Conservation (phyloP, 37 sponge, comb jelly and placozoan species). For the Beroe ovata region DNA sequence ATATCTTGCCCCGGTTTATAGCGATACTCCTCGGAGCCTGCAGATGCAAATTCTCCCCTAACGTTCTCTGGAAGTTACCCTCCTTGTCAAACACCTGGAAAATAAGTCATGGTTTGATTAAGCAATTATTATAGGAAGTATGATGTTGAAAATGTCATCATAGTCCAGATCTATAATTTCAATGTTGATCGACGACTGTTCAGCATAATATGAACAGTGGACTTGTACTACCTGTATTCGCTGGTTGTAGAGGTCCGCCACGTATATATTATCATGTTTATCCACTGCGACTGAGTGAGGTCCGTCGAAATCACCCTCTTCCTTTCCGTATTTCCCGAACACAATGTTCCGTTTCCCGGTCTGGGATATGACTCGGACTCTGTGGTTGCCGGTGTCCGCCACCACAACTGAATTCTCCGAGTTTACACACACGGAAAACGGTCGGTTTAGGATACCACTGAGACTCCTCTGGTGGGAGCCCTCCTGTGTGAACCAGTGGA, state of each 20-base stretch:
- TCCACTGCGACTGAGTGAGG: constrained; percentile 64
- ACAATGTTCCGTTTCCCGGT: constrained; percentile 35
- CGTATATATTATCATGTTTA: constrained; percentile 41
- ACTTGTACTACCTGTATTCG: constrained; percentile 27
- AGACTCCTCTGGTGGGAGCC: constrained; percentile 32
- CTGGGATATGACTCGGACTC: constrained; percentile 46
- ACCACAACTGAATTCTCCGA: constrained; percentile 65
- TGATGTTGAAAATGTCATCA: no score
- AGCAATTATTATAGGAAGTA: no score
- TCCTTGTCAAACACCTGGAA: constrained; percentile 61
- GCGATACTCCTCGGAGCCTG: constrained; percentile 41
- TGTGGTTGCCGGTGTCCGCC: constrained; percentile 65
- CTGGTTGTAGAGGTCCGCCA: constrained; percentile 62
- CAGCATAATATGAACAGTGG: no score
- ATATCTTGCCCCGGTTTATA: constrained; percentile 45
- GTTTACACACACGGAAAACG: constrained; percentile 38
- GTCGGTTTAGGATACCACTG: constrained; percentile 50
- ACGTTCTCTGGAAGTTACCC: neutral
- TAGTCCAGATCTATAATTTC: no score
- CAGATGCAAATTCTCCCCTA: constrained; percentile 1
- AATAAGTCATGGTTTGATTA: no score
- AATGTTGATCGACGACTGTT: no score
- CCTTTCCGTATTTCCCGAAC: constrained; percentile 64
- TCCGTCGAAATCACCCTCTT: constrained; percentile 62
- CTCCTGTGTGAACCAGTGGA: constrained; percentile 56